phyloP scores from a whole-genome alignment of 2,113 vertebrate genomes.

The Vulpes vulpes region DNA sequence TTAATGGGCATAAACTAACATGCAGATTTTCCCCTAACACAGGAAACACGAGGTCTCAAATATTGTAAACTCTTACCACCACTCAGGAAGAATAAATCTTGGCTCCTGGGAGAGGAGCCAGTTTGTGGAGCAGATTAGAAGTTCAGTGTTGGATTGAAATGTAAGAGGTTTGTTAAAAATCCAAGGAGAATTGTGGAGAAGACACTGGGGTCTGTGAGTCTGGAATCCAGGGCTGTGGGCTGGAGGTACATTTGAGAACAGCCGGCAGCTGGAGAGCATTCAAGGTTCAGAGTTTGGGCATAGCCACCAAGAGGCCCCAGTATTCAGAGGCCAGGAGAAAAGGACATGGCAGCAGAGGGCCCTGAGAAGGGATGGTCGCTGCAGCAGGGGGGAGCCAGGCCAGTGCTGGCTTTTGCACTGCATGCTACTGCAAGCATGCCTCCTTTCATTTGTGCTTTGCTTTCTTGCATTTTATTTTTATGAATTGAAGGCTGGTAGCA shows the following conservation, averaged over 20 bases:
- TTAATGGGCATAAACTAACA: not conserved
- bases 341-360: not conserved
- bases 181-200: not conserved
- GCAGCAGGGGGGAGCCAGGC: too few relatives aligned
- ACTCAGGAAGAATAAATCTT: too few relatives aligned
- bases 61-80: not conserved
- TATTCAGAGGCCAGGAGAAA: not conserved
- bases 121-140: not conserved
- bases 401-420: too few relatives aligned
- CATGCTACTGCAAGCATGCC: too few relatives aligned
- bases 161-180: not conserved
- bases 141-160: not conserved
- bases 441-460: not conserved
- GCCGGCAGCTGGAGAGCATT: accelerated
- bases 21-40: not conserved
- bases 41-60: not conserved
- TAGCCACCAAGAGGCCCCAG: accelerated
- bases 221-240: not conserved
- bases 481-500: not conserved
- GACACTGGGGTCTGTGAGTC: not conserved
- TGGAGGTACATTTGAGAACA: not conserved
- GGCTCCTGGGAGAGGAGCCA: not conserved
- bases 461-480: not conserved
- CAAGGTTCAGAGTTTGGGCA: not conserved
- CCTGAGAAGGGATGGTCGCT: accelerated